Evolutionary conservation across 1,140 invertebrate species (phyloP), one percentile per base, ranked within the genome.

Genomic region (Andricus grossulariae): DNA sequence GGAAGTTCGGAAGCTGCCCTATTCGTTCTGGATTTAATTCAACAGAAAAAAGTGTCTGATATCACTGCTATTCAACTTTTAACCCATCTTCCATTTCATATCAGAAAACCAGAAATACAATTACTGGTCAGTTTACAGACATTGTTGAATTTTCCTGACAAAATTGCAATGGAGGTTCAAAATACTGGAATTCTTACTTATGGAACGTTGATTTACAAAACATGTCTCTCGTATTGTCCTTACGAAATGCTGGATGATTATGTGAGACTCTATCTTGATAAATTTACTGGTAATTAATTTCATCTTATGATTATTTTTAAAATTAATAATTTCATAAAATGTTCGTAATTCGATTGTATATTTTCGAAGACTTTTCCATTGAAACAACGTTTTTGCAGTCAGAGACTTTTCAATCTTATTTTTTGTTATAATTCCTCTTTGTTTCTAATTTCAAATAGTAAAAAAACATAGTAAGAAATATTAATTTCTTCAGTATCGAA

Each of bases 181-280:
- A 93, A 95, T 79, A 93, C 95, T 1, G 94, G 93, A 0, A 94
- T 95, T 71, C 88, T 96, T 6, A 93, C 93, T 57, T 95, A 94
- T 84, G 94, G 95, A 0, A 94, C 94, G 0, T 84, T 96, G n/a
- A 92, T 95, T 15, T 93, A 94, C 50, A 94, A 95, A 83, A 94
- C 94, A 0, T 95, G 94, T 88, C 86, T 71, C 82, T 83, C 21
- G 79, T 89, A 82, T 92, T 95, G 80, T 90, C 92, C 81, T 84
- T 87, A 93, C 60, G 94, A 95, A 77, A 93, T 93, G 74, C 92
- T 95, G 32, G 95, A 96, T 76, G 93, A 94, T 84, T 94, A 95
- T 75, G 94, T 95, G 8, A 93, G 93, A 80, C 92, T 94, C 55
- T 95, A 94, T 84, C 93, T 95, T 66, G 92, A 94, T 81, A 93